Evolutionary conservation across 2,113 vertebrate species (phyloP).

Genomic region (Nesoenas mayeri): DNA sequence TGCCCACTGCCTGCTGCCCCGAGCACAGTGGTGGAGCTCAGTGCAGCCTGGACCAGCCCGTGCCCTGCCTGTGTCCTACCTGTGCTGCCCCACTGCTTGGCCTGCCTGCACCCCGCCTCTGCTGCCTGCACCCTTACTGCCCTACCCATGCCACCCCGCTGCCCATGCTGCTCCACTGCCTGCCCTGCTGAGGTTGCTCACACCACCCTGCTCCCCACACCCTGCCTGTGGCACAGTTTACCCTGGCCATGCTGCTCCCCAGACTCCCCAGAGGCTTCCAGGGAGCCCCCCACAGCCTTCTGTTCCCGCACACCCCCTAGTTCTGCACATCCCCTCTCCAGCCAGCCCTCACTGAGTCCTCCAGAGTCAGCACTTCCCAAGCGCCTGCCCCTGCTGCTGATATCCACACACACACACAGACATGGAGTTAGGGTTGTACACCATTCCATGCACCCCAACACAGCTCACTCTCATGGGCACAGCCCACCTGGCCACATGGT

Average conservation of each 20-base stretch:
- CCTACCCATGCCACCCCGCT: not conserved
- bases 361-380: not conserved
- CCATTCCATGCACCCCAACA: not conserved
- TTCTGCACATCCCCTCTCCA: not conserved
- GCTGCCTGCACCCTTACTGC: not conserved
- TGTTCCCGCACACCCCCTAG: not conserved
- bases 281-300: not conserved
- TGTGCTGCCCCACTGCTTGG: not conserved
- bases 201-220: not conserved
- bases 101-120: no score
- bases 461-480: accelerated
- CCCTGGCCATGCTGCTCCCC: not conserved
- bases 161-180: not conserved
- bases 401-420: accelerated
- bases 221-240: not conserved
- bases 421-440: not conserved
- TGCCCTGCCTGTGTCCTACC: not conserved
- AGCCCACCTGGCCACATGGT: not conserved
- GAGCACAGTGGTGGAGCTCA: accelerated
- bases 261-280: not conserved
- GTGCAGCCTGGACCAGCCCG: not conserved
- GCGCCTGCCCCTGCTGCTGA: not conserved
- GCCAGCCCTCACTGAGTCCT: not conserved
- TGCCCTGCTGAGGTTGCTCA: not conserved
- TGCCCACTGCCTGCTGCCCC: accelerated